phyloP scores from a whole-genome alignment of 2,113 vertebrate genomes.

The Sorex araneus region DNA sequence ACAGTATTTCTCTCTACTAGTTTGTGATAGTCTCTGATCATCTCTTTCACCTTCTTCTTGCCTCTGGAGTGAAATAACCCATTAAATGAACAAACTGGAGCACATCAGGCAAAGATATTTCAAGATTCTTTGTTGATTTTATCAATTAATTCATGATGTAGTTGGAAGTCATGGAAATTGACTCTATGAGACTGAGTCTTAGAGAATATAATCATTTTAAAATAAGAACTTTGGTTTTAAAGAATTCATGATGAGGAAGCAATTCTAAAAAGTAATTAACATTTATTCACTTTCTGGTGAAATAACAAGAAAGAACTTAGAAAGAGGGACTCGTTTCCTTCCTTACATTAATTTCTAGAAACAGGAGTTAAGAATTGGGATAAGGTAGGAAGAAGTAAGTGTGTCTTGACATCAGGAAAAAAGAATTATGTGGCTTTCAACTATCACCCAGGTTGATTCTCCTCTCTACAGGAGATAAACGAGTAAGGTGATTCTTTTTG shows the following conservation, averaged over 20 bases:
- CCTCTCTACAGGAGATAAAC: neutral
- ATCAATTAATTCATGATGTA: neutral
- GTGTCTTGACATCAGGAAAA: neutral
- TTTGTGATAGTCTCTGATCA: neutral
- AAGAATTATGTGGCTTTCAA: neutral
- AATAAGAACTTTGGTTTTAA: slow-evolving; percentile 6
- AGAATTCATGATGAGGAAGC: slow-evolving; percentile 38
- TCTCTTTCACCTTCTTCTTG: neutral
- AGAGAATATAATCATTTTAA: neutral
- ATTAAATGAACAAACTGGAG: neutral
- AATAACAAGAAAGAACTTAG: slow-evolving; percentile 27
- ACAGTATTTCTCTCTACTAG: neutral
- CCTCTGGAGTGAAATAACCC: neutral
- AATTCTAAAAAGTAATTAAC: slow-evolving; percentile 18
- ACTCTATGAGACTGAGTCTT: neutral
- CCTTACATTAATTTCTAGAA: neutral
- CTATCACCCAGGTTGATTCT: neutral
- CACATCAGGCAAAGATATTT: neutral
- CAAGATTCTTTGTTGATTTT: slow-evolving; percentile 46
- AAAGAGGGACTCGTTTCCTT: neutral
- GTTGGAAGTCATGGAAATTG: neutral
- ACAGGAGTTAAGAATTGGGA: neutral
- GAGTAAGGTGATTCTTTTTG: neutral
- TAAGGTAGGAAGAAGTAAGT: neutral
- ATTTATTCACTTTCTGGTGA: neutral